Evolutionary conservation across 2,888 invertebrate species (phyloP).

Genomic region (Theodoxus fluviatilis): DNA sequence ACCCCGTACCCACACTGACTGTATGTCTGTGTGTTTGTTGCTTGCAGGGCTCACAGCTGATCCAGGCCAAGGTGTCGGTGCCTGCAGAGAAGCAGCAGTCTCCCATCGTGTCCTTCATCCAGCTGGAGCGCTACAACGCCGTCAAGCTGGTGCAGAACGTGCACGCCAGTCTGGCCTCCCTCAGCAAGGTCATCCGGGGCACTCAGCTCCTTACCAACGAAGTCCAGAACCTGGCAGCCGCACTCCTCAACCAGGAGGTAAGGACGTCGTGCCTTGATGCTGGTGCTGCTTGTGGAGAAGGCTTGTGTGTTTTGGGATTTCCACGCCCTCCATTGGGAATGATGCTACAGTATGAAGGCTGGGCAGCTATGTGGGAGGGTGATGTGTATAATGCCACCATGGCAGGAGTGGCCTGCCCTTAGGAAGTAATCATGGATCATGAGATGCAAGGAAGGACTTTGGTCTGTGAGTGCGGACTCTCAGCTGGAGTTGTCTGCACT

Average conservation of each 20-base stretch:
- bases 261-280: slow-evolving; percentile 4
- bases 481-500: no score
- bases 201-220: slow-evolving; percentile 68
- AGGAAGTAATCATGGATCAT: no score
- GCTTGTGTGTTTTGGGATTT: no score
- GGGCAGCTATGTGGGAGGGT: no score
- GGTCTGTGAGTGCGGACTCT: no score
- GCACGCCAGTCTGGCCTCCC: slow-evolving; percentile 71
- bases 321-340: no score
- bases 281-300: background rate
- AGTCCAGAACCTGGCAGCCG: slow-evolving; percentile 67
- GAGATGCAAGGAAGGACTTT: no score
- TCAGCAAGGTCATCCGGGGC: slow-evolving; percentile 73
- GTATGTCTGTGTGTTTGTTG: slow-evolving; percentile 16
- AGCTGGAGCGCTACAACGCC: slow-evolving; percentile 72
- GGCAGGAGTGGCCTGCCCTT: no score
- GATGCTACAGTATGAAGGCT: no score
- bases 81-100: slow-evolving; percentile 60
- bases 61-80: slow-evolving; percentile 58
- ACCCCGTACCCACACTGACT: background rate
- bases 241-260: slow-evolving; percentile 71
- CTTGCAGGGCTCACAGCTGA: slow-evolving; percentile 58
- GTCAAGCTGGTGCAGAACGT: slow-evolving; percentile 72
- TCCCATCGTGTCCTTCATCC: slow-evolving; percentile 72
- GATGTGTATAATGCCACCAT: no score